Conservation (phyloP, 2,113 vertebrate genomes). For the Noturus placidus region DNA sequence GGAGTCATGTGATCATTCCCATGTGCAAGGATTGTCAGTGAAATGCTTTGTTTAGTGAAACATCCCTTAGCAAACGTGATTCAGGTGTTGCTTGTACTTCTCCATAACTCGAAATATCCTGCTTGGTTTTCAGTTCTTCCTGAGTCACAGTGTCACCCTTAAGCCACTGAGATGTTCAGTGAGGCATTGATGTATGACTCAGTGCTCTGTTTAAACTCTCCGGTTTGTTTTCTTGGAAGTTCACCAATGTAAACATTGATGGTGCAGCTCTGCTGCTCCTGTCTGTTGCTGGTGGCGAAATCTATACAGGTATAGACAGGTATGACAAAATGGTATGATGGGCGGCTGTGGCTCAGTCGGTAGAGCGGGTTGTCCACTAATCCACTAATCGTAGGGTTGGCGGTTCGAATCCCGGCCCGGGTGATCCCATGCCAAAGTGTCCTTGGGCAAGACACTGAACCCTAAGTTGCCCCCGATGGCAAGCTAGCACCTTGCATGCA, state of each 20-base stretch:
- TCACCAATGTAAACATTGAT: conserved; percentile 15
- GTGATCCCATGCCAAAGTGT: too few relatives aligned
- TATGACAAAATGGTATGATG: too few relatives aligned
- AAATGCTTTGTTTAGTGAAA: neutral
- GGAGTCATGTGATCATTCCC: neutral
- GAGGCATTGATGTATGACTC: conserved; percentile 25
- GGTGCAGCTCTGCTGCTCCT: neutral
- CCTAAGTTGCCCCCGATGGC: too few relatives aligned
- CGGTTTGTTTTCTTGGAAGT: conserved; percentile 25
- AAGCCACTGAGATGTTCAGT: conserved; percentile 13
- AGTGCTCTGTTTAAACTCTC: conserved; percentile 15
- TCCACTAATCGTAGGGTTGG: too few relatives aligned
- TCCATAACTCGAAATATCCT: neutral
- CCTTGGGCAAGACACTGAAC: too few relatives aligned
- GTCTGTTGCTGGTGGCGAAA: neutral
- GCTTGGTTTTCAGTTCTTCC: neutral
- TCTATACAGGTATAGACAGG: neutral
- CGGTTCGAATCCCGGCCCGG: too few relatives aligned
- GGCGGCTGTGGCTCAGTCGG: too few relatives aligned
- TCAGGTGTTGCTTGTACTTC: neutral
- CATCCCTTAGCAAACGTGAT: neutral
- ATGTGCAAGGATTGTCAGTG: neutral
- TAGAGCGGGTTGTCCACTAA: too few relatives aligned
- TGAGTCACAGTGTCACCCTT: conserved; percentile 30
- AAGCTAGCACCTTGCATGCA: too few relatives aligned